These are phyloP conservation scores for Hydropotes inermis DNA, from an alignment of 2,113 vertebrate genomes.

Conservation along the genomic window DNA sequence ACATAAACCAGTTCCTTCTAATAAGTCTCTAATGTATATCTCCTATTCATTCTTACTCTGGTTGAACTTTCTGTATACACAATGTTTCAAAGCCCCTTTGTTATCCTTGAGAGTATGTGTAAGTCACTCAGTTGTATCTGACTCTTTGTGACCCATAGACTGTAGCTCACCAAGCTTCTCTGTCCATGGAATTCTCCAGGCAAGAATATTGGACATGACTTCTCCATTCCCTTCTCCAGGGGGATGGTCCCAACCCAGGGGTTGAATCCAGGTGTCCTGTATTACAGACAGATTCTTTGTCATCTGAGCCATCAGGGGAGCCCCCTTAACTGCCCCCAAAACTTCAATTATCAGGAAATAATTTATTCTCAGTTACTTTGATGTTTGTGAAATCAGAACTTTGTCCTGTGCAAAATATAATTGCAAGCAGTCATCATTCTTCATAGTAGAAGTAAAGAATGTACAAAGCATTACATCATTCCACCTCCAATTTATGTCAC, in stretches of 20 bases:
- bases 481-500: neutral
- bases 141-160: neutral
- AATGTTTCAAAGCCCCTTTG: neutral
- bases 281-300: neutral
- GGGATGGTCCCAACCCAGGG: neutral
- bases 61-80: neutral
- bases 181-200: neutral
- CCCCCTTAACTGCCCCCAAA: neutral
- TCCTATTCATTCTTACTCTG: neutral
- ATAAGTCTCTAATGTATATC: neutral
- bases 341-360: neutral
- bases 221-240: neutral
- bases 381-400: neutral
- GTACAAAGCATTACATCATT: neutral
- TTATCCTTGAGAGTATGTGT: neutral
- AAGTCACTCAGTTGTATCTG: neutral
- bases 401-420: neutral
- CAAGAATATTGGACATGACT: neutral
- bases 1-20: neutral
- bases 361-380: neutral
- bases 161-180: neutral
- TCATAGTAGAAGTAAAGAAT: neutral
- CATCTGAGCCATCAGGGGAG: neutral
- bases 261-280: neutral
- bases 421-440: neutral